Evolutionary conservation across 2,888 invertebrate genomes (phyloP), one percentile per base, ranked within the genome.

Genomic region (Scaptomyza tumidula): DNA sequence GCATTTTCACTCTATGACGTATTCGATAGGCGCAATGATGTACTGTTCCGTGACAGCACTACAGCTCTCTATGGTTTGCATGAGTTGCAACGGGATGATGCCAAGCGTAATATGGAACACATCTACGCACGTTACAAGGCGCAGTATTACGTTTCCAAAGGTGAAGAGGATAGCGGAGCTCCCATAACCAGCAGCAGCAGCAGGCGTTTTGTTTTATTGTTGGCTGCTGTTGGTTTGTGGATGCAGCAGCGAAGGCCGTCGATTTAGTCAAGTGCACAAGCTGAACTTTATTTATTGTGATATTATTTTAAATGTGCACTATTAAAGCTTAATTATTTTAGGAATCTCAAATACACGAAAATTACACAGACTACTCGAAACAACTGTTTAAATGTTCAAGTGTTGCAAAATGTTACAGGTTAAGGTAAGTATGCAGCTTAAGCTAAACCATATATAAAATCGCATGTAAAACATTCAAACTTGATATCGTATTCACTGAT

Each of bases 1-100:
- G 93, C 95, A 71, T 95, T 96, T 79, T 94, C 95, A 0, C 93
- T 97, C 92, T 96, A 94, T 73, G 96, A 95, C 0, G 91, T 93
- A 0, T 96, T 94, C 80, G 95, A 96, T 74, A 94, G 94, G 41
- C 91, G 93, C 69, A 92, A 92, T 24, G 93, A 96, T 85, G 92
- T 97, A 0, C 91, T 97, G 41, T 97, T 97, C 67, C 86, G 86
- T 5, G 92, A 92, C 70, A 88, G 75, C 37, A 92, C 92, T 0
- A 92, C 92, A 24, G 85, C 89, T 2, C 75, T 92, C 31, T 73
- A 85, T 6, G 90, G 91, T 3, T 41, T 84, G 1, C 74, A 75
- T 6, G 92, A 92, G 13, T 58, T 92, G 35, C 84, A 80, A 35
- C 85, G 86, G 6, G 90, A 92, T 52, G 63, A 84, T 11, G 88